Conservation (phyloP, 2,888 invertebrate genomes). For the Papilio elwesi region DNA sequence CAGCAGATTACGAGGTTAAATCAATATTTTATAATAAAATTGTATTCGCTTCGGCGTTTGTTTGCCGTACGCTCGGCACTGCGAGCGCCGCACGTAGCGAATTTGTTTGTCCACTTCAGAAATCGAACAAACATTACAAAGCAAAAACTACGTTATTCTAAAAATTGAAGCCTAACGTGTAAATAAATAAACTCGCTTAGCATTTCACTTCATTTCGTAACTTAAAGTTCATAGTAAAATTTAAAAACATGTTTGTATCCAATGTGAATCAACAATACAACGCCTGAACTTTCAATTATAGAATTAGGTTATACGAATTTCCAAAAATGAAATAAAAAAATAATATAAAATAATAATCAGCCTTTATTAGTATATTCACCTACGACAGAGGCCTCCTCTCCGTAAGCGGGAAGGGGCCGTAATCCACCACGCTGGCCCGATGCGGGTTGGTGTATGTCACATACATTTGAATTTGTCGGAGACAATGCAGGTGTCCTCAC, state of each 20-base stretch:
- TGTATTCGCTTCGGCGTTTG: constrained; percentile 18
- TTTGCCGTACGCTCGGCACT: constrained; percentile 13
- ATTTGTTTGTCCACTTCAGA: constrained; percentile 28
- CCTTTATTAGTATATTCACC: no score
- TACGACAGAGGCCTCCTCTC: no score
- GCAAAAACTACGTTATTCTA: constrained; percentile 12
- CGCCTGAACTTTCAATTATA: no score
- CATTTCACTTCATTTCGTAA: neutral
- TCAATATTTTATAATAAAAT: constrained; percentile 30
- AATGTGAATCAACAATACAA: neutral
- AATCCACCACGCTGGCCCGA: no score
- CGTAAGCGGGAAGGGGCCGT: no score
- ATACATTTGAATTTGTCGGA: no score
- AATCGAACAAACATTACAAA: constrained; percentile 23
- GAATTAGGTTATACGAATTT: neutral
- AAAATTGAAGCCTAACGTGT: constrained; percentile 10
- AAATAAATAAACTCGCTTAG: neutral
- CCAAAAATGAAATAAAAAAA: no score
- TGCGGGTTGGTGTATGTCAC: no score
- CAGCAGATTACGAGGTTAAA: constrained; percentile 23
- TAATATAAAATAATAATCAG: no score
- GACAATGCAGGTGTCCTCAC: no score
- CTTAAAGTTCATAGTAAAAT: no score
- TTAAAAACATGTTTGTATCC: no score
- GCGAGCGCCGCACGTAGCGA: constrained; percentile 3